phyloP scores from a whole-genome alignment of 37 sponge, comb jelly and placozoan genomes.

The Cliona cf. orientalis region DNA sequence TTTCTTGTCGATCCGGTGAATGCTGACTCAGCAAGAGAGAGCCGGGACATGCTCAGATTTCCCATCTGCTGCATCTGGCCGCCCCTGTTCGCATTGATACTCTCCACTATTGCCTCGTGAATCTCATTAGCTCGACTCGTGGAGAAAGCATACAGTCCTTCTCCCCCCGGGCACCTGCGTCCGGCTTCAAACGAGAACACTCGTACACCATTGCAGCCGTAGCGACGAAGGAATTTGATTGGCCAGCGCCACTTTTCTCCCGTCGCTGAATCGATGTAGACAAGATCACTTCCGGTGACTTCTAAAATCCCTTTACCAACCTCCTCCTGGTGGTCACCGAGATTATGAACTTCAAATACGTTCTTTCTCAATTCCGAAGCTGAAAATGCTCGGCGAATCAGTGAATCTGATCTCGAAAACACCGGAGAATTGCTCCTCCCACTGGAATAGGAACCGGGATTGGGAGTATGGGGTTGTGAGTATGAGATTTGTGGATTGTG shows the following conservation, averaged over 20 bases:
- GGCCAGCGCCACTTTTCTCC: conserved; percentile 78
- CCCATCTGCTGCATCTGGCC: no score
- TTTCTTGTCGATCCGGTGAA: no score
- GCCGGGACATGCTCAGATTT: no score
- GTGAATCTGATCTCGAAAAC: not conserved
- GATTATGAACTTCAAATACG: conserved; percentile 54
- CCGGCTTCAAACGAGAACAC: conserved; percentile 91
- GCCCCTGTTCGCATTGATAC: no score
- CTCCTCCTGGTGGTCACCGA: conserved; percentile 45
- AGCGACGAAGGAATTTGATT: conserved; percentile 69
- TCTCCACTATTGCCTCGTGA: conserved; percentile 12
- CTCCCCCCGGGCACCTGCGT: conserved; percentile 75
- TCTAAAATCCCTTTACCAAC: conserved; percentile 55
- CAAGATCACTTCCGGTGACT: conserved; percentile 62
- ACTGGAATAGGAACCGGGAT: no score
- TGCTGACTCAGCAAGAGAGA: no score
- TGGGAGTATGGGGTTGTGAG: no score
- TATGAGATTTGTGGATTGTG: not conserved
- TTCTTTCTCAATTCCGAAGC: conserved; percentile 18
- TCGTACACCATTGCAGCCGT: conserved; percentile 79
- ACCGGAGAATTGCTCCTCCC: no score
- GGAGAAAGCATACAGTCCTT: conserved; percentile 78
- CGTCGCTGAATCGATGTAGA: conserved; percentile 40
- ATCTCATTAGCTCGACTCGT: conserved; percentile 53
- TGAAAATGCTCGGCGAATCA: conserved; percentile 1